Evolutionary conservation across 2,113 vertebrate species (phyloP).

Genomic region (Onychostoma macrolepis): DNA sequence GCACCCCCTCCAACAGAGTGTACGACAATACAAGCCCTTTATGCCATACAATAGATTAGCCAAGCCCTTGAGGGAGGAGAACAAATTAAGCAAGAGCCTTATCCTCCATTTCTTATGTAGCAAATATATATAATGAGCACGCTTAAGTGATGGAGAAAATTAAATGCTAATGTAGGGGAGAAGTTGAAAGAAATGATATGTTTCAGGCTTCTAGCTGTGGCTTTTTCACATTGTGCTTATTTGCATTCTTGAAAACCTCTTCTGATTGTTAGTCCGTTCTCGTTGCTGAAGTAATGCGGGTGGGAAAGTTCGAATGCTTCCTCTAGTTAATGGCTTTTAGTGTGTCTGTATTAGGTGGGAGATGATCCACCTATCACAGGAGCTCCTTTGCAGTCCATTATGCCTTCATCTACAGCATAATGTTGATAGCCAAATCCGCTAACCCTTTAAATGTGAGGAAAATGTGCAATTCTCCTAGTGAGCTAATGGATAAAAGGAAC

Average conservation of each 20-base stretch:
- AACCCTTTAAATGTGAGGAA: conserved; percentile 21
- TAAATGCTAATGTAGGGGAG: conserved; percentile 69
- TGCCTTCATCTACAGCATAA: conserved; percentile 16
- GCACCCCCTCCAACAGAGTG: conserved; percentile 47
- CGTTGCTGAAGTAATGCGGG: conserved; percentile 28
- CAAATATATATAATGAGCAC: conserved; percentile 60
- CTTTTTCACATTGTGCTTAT: conserved; percentile 51
- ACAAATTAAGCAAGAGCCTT: conserved; percentile 49
- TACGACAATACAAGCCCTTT: conserved; percentile 54
- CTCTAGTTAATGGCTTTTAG: conserved; percentile 49
- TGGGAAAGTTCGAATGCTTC: conserved; percentile 47
- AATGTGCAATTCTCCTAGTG: neutral
- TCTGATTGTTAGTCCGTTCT: conserved; percentile 48
- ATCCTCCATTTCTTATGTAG: conserved; percentile 45
- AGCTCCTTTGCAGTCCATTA: conserved; percentile 41
- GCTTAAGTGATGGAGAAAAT: conserved; percentile 67
- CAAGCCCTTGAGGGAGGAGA: conserved; percentile 50
- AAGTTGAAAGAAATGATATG: conserved; percentile 54
- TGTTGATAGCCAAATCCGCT: conserved; percentile 15
- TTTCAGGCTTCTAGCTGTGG: conserved; percentile 17
- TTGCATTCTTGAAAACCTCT: conserved; percentile 50
- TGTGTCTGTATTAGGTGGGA: conserved; percentile 31
- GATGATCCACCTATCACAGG: conserved; percentile 8
- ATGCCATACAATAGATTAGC: conserved; percentile 54
- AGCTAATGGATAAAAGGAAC: neutral